phyloP scores from a whole-genome alignment of 2,113 vertebrate species.

The Vidua macroura region DNA sequence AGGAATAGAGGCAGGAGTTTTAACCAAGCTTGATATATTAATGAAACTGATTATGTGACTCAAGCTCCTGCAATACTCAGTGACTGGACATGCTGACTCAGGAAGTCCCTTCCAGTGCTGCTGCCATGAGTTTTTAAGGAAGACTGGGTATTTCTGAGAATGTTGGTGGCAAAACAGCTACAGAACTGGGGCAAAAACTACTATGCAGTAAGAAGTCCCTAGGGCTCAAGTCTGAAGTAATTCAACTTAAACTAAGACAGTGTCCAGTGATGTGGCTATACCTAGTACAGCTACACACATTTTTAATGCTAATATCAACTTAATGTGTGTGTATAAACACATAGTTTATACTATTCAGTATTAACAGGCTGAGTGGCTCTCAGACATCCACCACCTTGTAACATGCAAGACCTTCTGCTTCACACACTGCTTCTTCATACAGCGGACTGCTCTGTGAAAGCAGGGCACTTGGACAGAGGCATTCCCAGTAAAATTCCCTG shows the following conservation, averaged over 20 bases:
- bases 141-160: neutral
- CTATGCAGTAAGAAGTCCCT: neutral
- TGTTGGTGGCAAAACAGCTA: neutral
- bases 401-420: neutral
- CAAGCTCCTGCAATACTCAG: neutral
- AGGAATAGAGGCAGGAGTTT: neutral
- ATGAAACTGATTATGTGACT: neutral
- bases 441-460: neutral
- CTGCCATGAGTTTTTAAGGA: neutral
- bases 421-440: neutral
- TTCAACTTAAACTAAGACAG: neutral
- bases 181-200: neutral
- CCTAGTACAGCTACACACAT: neutral
- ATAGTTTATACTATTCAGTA: neutral
- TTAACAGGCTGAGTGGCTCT: neutral
- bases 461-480: neutral
- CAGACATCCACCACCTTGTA: accelerated
- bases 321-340: neutral
- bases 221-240: neutral
- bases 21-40: neutral
- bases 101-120: neutral
- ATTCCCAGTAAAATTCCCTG: neutral
- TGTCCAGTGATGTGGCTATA: neutral
- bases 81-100: neutral
- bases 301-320: neutral